phyloP scores from a whole-genome alignment of 1,140 invertebrate species.

The Achatina immaculata region DNA sequence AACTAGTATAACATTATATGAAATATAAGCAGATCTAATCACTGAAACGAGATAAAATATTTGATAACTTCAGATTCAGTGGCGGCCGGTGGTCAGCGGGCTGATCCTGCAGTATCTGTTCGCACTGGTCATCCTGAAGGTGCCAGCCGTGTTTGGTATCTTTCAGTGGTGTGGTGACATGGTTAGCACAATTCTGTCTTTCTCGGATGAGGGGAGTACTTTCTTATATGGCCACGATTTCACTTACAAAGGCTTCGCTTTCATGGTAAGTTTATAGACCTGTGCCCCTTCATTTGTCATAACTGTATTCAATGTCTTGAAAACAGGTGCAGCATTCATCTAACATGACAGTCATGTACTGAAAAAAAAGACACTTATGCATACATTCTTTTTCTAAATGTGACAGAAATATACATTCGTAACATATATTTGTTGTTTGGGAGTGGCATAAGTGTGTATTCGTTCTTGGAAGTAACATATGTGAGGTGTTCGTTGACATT shows the following conservation, averaged over 20 bases:
- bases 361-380: no score
- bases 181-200: neutral
- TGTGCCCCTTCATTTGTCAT: no score
- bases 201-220: neutral
- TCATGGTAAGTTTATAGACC: neutral
- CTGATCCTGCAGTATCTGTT: slow-evolving; percentile 24
- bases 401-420: no score
- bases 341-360: no score
- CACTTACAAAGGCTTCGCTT: neutral
- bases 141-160: neutral
- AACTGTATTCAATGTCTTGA: no score
- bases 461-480: no score
- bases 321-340: no score
- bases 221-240: slow-evolving; percentile 5
- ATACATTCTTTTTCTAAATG: no score
- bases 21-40: slow-evolving; percentile 1
- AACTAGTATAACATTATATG: no score
- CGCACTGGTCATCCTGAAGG: slow-evolving; percentile 6
- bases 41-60: neutral
- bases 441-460: no score
- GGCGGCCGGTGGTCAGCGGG: slow-evolving; percentile 12
- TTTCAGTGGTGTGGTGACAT: slow-evolving; percentile 7
- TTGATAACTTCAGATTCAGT: slow-evolving; percentile 7
- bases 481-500: no score
- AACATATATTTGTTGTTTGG: no score